These are phyloP conservation scores for Aurelia sp. DNA, from an alignment of 30 jellyfish, hydroid and myxozoan species.

Conservation along the genomic window DNA sequence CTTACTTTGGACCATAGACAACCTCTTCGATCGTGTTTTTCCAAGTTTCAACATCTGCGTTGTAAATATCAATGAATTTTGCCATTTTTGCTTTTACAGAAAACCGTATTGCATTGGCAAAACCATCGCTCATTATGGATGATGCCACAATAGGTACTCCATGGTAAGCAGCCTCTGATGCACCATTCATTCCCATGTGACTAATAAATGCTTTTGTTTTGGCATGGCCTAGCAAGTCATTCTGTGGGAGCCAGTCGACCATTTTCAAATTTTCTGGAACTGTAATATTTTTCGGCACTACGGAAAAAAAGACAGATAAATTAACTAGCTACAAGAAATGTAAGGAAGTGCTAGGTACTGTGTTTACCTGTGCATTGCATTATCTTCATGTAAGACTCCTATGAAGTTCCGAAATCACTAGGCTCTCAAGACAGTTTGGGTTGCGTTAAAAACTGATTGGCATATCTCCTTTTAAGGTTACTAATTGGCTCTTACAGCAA, in stretches of 20 bases:
- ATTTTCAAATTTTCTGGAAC: constrained; percentile 17
- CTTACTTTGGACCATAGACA: constrained; percentile 23
- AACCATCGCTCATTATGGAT: constrained; percentile 40
- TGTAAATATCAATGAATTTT: constrained; percentile 18
- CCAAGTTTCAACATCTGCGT: constrained; percentile 39
- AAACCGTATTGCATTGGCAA: constrained; percentile 14
- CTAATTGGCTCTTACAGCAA: too few species aligned
- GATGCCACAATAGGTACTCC: constrained; percentile 75
- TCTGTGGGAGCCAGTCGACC: constrained; percentile 76
- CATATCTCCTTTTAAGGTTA: too few species aligned
- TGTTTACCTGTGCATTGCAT: too few species aligned
- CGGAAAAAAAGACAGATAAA: background rate
- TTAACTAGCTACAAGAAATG: too few species aligned
- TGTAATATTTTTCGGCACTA: background rate
- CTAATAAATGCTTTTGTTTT: constrained; percentile 64
- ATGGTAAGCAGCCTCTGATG: constrained; percentile 73
- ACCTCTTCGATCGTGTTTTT: constrained; percentile 31
- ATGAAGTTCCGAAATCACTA: too few species aligned
- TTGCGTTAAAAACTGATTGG: too few species aligned
- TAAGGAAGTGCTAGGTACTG: too few species aligned
- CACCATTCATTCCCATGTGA: constrained; percentile 77
- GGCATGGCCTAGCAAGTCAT: constrained; percentile 70
- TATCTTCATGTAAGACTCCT: too few species aligned
- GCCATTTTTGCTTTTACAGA: constrained; percentile 54
- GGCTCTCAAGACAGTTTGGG: too few species aligned